phyloP scores from a whole-genome alignment of 2,888 invertebrate species.

The Theodoxus fluviatilis region DNA sequence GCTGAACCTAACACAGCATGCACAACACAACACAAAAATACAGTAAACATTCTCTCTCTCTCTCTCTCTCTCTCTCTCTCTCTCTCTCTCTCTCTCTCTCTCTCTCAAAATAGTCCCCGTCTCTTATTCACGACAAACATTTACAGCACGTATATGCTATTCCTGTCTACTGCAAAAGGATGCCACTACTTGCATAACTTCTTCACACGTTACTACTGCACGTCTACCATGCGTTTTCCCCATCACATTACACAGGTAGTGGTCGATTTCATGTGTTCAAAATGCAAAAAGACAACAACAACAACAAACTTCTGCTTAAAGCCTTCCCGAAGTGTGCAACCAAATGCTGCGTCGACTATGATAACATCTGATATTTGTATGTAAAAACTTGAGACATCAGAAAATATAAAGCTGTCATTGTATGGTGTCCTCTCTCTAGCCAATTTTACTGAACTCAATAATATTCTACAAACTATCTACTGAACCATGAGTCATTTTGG shows the following conservation, averaged over 20 bases:
- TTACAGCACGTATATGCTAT: background rate
- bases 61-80: constrained; percentile 19
- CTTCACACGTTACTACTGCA: no score
- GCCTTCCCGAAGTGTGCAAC: no score
- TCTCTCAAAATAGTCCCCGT: background rate
- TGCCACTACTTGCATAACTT: no score
- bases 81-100: constrained; percentile 22
- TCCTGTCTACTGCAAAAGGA: background rate
- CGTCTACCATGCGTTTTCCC: background rate
- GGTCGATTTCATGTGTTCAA: background rate
- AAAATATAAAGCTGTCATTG: no score
- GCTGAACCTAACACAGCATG: background rate
- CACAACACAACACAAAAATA: background rate
- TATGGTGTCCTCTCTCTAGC: no score
- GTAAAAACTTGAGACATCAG: no score
- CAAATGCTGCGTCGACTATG: no score
- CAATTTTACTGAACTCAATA: no score
- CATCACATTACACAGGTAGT: background rate
- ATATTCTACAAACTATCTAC: no score
- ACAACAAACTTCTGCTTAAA: no score
- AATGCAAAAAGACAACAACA: background rate
- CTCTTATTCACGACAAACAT: background rate
- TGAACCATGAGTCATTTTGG: no score
- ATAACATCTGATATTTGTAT: no score
- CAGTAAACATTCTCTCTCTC: background rate